These are phyloP conservation scores for Chaetura pelagica DNA, from an alignment of 2,113 vertebrate genomes.

Conservation along the genomic window DNA sequence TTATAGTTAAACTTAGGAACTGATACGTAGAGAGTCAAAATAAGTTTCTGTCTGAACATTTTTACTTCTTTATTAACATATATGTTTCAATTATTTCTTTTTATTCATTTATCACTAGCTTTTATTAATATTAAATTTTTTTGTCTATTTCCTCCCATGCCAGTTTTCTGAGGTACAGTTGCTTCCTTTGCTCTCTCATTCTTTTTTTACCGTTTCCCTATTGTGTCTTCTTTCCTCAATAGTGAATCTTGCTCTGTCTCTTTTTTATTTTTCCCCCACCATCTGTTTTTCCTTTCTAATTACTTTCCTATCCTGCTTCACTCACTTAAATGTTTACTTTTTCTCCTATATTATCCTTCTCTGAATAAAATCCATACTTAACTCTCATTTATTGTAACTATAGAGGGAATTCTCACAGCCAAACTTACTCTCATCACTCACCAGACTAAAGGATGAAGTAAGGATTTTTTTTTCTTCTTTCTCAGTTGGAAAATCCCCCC, in stretches of 20 bases:
- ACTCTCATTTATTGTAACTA: neutral
- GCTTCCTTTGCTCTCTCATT: neutral
- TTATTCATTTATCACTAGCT: neutral
- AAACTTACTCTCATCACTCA: neutral
- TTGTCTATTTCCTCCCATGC: neutral
- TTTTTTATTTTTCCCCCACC: neutral
- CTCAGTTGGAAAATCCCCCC: fast-evolving
- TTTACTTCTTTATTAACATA: neutral
- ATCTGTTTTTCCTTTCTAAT: neutral
- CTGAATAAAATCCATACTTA: neutral
- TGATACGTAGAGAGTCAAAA: neutral
- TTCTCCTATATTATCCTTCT: neutral
- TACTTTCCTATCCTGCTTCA: neutral
- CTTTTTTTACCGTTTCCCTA: neutral
- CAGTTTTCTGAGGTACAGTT: neutral
- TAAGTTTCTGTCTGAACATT: neutral
- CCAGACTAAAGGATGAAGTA: neutral
- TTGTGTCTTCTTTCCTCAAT: neutral
- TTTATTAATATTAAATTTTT: too few species aligned
- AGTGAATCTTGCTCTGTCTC: neutral
- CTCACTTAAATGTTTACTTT: neutral
- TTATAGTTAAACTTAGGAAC: neutral
- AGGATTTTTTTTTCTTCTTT: neutral
- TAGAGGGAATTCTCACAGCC: neutral
- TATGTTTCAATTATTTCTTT: neutral